Conservation (phyloP, 2,888 invertebrate species). For the Drosophila paranaensis region DNA sequence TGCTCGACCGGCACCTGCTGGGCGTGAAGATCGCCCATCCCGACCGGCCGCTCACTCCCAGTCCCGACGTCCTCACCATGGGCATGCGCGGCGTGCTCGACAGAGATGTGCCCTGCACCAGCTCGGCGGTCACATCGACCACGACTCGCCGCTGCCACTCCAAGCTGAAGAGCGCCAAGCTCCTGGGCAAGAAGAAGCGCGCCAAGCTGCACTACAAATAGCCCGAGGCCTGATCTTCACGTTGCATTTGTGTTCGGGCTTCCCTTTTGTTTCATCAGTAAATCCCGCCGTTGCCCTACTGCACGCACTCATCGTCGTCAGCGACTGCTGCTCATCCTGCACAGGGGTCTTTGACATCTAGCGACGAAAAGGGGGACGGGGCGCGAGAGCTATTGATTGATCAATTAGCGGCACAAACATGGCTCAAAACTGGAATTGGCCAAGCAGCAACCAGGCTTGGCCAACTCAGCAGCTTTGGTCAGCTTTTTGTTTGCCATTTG, state of each 20-base stretch:
- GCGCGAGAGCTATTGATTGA: conserved; percentile 31
- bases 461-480: conserved; percentile 5
- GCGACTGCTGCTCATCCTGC: not conserved
- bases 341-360: conserved; percentile 30
- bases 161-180: conserved; percentile 15
- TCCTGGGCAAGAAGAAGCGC: conserved; percentile 18
- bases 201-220: conserved; percentile 13
- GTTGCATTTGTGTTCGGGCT: not conserved
- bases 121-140: conserved; percentile 2
- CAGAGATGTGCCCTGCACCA: conserved; percentile 19
- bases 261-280: conserved; percentile 22
- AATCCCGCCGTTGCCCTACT: conserved; percentile 18
- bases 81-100: conserved; percentile 34
- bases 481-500: conserved; percentile 26
- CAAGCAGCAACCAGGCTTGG: conserved; percentile 17
- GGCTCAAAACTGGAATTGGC: conserved; percentile 27
- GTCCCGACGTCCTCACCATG: conserved; percentile 42
- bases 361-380: not conserved
- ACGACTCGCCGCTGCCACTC: not conserved
- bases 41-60: conserved; percentile 35
- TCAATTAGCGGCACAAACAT: conserved; percentile 33
- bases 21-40: conserved; percentile 35
- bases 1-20: conserved; percentile 49
- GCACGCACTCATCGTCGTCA: not conserved
- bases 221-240: not conserved